Base-by-base conservation (phyloP, 2,888 invertebrate genomes). In the Lobophora halterata region DNA sequence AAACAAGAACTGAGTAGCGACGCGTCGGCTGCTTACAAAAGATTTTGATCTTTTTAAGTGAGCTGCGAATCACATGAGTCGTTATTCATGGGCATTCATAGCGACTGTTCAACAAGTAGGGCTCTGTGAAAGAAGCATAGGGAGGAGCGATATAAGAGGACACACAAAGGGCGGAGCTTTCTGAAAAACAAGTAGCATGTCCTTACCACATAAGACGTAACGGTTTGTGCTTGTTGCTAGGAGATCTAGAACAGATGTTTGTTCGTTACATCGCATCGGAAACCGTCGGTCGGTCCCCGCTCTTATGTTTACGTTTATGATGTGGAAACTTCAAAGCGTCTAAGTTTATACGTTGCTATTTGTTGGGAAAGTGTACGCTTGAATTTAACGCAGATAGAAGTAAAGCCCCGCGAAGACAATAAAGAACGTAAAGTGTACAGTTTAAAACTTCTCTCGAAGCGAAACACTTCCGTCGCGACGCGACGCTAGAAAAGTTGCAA, bases 371-470 rank as follows among this genome's bases (percentile, higher is more conserved):
- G 64, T 65, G 58, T 63, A 71, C 66, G 71, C 74, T 76, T 70
- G 68, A 75, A 77, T 73, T 77, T 69, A 65, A 73, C 70, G 65
- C 70, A 65, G 67, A 74, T 68, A 75, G 61, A 71, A 72, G 60
- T 67, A 58, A 65, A 71, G 61, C 48, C 61, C 61, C 61, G 61
- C 52, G 71, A 71, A 81, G 75, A 85, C 78, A 82, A 82, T 83
- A 82, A 81, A 81, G 79, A 78, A 79, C 68, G 69, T 68, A 75
- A 79, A 82, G 77, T 77, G 80, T 72, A 69, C 71, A 77, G 77
- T 81, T 83, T 78, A 71, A 83, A 83, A 83, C 66, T 83, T 81
- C 75, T 66, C 62, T 56, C 66, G 59, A 71, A 55, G 65, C 68
- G 74, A 72, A 75, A 75, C 71, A 77, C 71, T 53, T 74, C 51